phyloP scores from a whole-genome alignment of 2,797 vertebrate genomes.

The Lindbergichthys nudifrons region DNA sequence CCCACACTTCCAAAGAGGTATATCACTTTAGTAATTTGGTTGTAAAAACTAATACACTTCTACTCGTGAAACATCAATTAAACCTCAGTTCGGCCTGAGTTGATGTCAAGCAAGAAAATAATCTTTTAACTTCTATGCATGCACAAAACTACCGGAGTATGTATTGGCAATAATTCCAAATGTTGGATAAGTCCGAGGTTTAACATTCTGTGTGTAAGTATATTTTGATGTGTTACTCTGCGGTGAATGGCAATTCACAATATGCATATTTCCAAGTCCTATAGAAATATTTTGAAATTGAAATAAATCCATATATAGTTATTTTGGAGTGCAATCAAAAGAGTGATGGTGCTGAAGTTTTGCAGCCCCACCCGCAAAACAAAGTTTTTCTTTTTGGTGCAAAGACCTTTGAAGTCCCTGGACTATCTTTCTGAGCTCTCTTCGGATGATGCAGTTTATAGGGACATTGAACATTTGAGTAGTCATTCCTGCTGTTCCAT shows the following conservation, averaged over 20 bases:
- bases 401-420: constrained; percentile 11
- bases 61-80: background rate
- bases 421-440: constrained; percentile 1
- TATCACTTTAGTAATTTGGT: background rate
- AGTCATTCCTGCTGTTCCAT: constrained; percentile 26
- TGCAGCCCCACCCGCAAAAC: background rate
- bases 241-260: background rate
- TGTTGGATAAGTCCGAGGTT: background rate
- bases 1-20: background rate
- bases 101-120: background rate
- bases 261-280: background rate
- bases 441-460: constrained; percentile 30
- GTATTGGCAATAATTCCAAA: background rate
- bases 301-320: background rate
- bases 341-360: background rate
- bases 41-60: background rate
- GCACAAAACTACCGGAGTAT: background rate
- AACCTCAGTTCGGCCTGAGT: too few species aligned
- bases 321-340: background rate
- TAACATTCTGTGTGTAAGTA: background rate
- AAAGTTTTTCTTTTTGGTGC: constrained; percentile 4
- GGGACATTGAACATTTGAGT: constrained; percentile 27
- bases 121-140: background rate
- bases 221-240: background rate
- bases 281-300: background rate